These are phyloP conservation scores for Reticulitermes speratus DNA, from an alignment of 1,140 invertebrate genomes.

Conservation along the genomic window DNA sequence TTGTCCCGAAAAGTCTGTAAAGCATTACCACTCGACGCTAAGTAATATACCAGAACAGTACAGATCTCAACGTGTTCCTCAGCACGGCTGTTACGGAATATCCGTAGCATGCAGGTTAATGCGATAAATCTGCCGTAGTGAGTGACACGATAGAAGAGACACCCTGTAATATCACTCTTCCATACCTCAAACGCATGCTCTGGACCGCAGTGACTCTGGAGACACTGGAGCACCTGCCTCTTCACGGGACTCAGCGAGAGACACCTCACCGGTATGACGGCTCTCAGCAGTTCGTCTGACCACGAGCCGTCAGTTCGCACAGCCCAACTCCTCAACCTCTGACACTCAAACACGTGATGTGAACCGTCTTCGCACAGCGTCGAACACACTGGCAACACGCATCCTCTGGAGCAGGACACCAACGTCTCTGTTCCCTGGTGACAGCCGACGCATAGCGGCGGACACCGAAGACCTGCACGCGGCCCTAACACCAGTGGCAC, in stretches of 20 bases:
- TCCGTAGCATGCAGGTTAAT: neutral
- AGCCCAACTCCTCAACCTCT: conserved; percentile 25
- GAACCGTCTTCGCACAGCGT: conserved; percentile 53
- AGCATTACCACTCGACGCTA: too few relatives aligned
- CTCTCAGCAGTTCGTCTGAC: conserved; percentile 52
- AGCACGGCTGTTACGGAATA: too few relatives aligned
- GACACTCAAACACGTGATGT: conserved; percentile 60
- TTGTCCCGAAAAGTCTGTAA: too few relatives aligned
- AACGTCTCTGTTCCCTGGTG: conserved; percentile 40
- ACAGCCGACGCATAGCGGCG: conserved; percentile 57
- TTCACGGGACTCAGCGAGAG: conserved; percentile 55
- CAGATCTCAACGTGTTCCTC: too few relatives aligned
- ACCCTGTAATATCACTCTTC: too few relatives aligned
- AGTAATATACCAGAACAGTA: too few relatives aligned
- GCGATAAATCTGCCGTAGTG: too few relatives aligned
- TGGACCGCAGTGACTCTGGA: conserved; percentile 56
- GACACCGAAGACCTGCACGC: conserved; percentile 50
- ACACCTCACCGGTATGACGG: conserved; percentile 60
- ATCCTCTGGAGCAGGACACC: conserved; percentile 55
- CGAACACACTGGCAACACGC: conserved; percentile 60
- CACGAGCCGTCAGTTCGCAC: conserved; percentile 48
- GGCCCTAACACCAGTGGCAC: conserved; percentile 60
- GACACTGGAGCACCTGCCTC: conserved; percentile 53
- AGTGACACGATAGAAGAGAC: too few relatives aligned
- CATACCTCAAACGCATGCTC: conserved; percentile 55